Evolutionary conservation across 1,140 invertebrate species (phyloP).

Genomic region (Euwallacea similis): DNA sequence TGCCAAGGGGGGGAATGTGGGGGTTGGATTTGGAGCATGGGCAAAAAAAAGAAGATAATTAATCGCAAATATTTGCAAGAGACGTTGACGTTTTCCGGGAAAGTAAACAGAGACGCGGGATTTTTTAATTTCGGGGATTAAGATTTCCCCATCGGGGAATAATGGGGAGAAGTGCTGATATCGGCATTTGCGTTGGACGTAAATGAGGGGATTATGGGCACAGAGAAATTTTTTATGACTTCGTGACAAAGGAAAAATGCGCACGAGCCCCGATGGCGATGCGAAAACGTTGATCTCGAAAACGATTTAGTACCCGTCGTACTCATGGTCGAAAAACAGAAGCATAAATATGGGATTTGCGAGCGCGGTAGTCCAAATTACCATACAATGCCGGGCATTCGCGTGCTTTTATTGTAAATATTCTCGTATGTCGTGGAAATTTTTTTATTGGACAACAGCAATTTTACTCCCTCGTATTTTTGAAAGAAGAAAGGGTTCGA

Average conservation of each 20-base stretch:
- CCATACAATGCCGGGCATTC: constrained; percentile 31
- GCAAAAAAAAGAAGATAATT: constrained; percentile 39
- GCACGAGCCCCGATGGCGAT: no score
- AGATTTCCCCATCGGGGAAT: neutral
- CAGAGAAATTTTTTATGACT: neutral
- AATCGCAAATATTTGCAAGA: constrained; percentile 44
- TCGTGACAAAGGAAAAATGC: neutral
- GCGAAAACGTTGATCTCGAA: constrained; percentile 2
- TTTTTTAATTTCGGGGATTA: constrained; percentile 27
- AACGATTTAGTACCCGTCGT: constrained; percentile 20
- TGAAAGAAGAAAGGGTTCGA: no score
- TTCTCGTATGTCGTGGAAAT: neutral
- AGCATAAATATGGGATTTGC: constrained; percentile 25
- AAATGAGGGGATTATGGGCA: neutral
- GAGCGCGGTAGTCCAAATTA: constrained; percentile 28
- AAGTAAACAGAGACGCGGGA: constrained; percentile 11
- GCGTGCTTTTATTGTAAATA: constrained; percentile 27
- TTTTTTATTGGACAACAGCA: constrained; percentile 8
- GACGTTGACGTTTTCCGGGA: constrained; percentile 31
- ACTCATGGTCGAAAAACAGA: constrained; percentile 24
- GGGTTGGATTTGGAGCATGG: constrained; percentile 7
- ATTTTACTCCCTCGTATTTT: neutral
- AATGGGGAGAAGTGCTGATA: neutral
- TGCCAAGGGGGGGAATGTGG: constrained; percentile 2
- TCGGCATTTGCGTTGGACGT: no score